These are phyloP conservation scores for Leptinotarsa texana DNA, from an alignment of 1,140 invertebrate species.

Conservation along the genomic window DNA sequence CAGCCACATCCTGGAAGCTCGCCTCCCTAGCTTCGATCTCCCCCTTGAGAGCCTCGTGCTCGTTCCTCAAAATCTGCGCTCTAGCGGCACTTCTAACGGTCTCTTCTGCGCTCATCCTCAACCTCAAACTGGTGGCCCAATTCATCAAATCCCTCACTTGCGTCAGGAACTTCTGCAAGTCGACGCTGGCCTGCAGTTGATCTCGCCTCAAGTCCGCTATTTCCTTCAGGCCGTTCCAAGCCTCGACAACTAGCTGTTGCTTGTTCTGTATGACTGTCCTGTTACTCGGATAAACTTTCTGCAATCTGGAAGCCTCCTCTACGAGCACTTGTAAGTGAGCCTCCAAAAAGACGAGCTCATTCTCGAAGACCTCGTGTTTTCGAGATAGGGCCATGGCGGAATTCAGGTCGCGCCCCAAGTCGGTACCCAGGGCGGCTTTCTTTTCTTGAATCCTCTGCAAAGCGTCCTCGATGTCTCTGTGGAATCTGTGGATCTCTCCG, in stretches of 20 bases:
- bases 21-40: conserved; percentile 95
- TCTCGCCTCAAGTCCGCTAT: conserved; percentile 77
- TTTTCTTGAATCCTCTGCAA: conserved; percentile 89
- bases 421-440: conserved; percentile 79
- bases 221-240: conserved; percentile 87
- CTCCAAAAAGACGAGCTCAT: conserved; percentile 91
- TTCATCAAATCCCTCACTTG: conserved; percentile 86
- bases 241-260: conserved; percentile 79
- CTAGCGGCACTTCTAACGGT: conserved; percentile 84
- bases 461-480: conserved; percentile 93
- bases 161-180: conserved; percentile 82
- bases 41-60: conserved; percentile 89
- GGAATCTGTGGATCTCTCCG: conserved; percentile 95
- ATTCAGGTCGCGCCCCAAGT: conserved; percentile 85
- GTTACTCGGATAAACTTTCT: conserved; percentile 89
- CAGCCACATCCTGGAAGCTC: conserved; percentile 78
- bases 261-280: conserved; percentile 76
- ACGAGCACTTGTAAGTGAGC: conserved; percentile 89
- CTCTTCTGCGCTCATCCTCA: conserved; percentile 80
- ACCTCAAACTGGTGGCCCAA: conserved; percentile 81
- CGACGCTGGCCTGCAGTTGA: conserved; percentile 82
- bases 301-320: conserved; percentile 87
- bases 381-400: conserved; percentile 81
- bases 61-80: conserved; percentile 83
- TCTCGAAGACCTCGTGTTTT: conserved; percentile 93